A percentile compares a stretch with the other conserved stretches of the same genome.
phyloP scores from a whole-genome alignment of 2,113 vertebrate species.

The Gallinago jamesoni region DNA sequence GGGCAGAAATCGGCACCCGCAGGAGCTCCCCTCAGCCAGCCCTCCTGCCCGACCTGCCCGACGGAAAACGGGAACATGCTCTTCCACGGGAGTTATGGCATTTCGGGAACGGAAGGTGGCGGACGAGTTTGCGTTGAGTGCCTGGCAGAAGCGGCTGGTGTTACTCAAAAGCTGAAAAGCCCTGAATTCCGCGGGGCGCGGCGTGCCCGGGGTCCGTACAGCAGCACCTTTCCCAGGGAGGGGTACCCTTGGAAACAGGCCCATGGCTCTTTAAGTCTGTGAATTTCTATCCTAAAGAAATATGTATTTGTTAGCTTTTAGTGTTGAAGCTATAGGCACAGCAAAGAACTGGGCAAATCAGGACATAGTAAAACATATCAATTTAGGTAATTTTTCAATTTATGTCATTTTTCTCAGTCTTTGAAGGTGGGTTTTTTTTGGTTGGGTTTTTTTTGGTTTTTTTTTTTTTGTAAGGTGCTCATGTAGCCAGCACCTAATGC shows the following conservation, averaged over 20 bases:
- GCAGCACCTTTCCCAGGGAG: neutral
- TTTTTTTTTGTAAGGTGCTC: neutral
- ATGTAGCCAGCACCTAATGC: neutral
- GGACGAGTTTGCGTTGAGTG: conserved; percentile 18
- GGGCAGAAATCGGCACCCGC: neutral
- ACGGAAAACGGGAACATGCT: rapidly evolving
- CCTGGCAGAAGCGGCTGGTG: neutral
- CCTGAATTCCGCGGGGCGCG: neutral
- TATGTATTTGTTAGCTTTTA: neutral
- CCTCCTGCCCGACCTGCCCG: neutral
- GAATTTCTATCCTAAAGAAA: neutral
- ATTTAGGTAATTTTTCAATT: neutral
- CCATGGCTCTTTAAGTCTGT: neutral
- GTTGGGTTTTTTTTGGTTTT: neutral
- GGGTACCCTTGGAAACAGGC: neutral
- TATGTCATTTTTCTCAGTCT: neutral
- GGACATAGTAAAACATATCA: neutral
- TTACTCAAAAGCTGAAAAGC: neutral
- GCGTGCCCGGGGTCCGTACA: neutral
- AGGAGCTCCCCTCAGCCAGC: too few relatives aligned
- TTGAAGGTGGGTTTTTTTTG: too few relatives aligned
- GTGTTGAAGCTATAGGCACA: neutral
- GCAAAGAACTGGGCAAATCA: neutral
- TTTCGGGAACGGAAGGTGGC: conserved; percentile 61
- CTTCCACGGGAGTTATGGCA: neutral